Conservation (phyloP, 1,140 invertebrate species). For the Drosophila hydei region DNA sequence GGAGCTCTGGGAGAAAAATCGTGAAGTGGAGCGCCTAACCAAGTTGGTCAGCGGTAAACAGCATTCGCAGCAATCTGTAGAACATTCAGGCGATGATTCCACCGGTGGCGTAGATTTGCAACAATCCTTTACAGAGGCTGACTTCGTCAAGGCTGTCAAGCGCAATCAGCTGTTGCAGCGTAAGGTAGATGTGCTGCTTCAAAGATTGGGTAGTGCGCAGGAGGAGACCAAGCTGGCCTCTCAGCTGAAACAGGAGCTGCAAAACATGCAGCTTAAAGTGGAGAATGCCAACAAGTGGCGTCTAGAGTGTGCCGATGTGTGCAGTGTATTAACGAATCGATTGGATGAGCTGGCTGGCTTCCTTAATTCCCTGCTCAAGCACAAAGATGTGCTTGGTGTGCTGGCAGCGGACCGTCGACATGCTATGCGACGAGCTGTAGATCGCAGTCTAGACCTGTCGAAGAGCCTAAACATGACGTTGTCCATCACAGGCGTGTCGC, state of each 20-base stretch:
- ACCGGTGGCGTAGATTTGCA: conserved; percentile 41
- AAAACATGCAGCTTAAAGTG: conserved; percentile 71
- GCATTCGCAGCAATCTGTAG: conserved; percentile 18
- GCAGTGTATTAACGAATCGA: conserved; percentile 86
- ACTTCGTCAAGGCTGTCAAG: conserved; percentile 69
- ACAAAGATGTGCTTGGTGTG: conserved; percentile 86
- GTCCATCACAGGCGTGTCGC: conserved; percentile 64
- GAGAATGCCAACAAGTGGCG: conserved; percentile 84
- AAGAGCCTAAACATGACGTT: conserved; percentile 84
- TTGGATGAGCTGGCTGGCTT: conserved; percentile 89
- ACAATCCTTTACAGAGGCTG: conserved; percentile 69
- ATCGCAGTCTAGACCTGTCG: conserved; percentile 86
- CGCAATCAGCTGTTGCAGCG: conserved; percentile 72
- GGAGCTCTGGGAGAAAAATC: conserved; percentile 89
- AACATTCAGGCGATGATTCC: conserved; percentile 41
- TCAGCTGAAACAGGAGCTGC: conserved; percentile 79
- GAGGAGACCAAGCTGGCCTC: conserved; percentile 62
- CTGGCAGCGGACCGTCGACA: conserved; percentile 85
- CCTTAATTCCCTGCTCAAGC: conserved; percentile 88
- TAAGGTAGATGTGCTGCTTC: conserved; percentile 75
- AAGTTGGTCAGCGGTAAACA: conserved; percentile 57
- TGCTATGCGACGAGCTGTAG: conserved; percentile 85
- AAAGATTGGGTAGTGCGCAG: conserved; percentile 70
- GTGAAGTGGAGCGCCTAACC: conserved; percentile 88
- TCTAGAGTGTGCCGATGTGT: conserved; percentile 87